A percentile compares a stretch with the other conserved stretches of the same genome.
These are phyloP conservation scores for Polyergus mexicanus DNA, from an alignment of 1,140 invertebrate genomes.

Conservation along the genomic window DNA sequence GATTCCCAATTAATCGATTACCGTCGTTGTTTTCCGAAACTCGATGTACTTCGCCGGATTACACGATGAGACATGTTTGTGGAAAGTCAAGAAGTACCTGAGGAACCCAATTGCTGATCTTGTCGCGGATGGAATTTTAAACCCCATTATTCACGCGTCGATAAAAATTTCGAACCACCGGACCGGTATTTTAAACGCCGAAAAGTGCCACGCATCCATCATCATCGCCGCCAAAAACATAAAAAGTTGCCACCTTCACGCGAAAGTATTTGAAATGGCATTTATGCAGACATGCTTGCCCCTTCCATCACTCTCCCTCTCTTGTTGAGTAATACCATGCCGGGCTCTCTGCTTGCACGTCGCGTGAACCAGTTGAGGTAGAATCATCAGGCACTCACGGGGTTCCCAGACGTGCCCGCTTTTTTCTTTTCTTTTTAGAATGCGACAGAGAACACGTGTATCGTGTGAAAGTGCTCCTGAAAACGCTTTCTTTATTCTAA, in stretches of 20 bases:
- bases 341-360: not conserved
- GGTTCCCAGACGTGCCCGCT: slow-evolving; percentile 23
- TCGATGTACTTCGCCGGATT: slow-evolving; percentile 3
- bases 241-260: not conserved
- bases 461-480: slow-evolving; percentile 18
- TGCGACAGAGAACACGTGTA: not conserved
- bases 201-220: not conserved
- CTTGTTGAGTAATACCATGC: slow-evolving; percentile 8
- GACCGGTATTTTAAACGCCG: not conserved
- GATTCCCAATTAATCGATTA: not conserved
- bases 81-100: not conserved
- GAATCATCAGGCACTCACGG: slow-evolving; percentile 17
- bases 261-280: slow-evolving; percentile 45
- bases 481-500: slow-evolving; percentile 8
- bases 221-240: slow-evolving; percentile 18
- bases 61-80: not conserved
- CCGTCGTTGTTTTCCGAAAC: not conserved
- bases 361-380: slow-evolving; percentile 27
- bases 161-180: not conserved
- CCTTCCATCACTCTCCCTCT: slow-evolving; percentile 33
- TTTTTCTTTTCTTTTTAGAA: slow-evolving; percentile 7
- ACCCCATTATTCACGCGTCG: not conserved
- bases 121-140: not conserved
- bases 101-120: not conserved
- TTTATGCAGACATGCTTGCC: slow-evolving; percentile 16